A percentile compares a stretch with the other conserved stretches of the same genome.
These are phyloP conservation scores for Chinchilla lanigera DNA, from an alignment of 2,113 vertebrate species.

Conservation along the genomic window DNA sequence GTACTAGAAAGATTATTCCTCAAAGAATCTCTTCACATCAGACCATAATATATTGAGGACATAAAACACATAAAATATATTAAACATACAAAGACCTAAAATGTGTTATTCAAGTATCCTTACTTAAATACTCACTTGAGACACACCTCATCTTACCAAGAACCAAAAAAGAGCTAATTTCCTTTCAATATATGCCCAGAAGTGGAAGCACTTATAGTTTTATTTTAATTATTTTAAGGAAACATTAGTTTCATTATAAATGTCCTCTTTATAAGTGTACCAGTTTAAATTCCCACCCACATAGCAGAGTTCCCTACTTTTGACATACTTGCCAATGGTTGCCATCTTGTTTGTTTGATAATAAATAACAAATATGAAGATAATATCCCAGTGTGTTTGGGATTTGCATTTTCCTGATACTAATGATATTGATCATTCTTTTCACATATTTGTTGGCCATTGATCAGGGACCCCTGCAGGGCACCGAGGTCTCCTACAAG, in stretches of 20 bases:
- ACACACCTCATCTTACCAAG: neutral
- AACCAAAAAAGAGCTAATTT: neutral
- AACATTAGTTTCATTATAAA: neutral
- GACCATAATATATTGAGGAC: neutral
- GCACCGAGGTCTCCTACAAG: neutral
- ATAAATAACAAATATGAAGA: neutral
- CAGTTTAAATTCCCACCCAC: neutral
- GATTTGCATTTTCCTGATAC: neutral
- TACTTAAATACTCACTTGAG: neutral
- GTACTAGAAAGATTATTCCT: neutral
- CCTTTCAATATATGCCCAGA: neutral
- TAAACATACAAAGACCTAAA: conserved; percentile 21
- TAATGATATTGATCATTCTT: neutral
- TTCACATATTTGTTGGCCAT: neutral
- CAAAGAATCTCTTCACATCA: neutral
- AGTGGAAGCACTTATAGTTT: neutral
- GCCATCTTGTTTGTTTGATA: neutral
- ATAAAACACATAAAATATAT: neutral
- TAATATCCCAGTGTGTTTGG: neutral
- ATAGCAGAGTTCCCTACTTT: neutral
- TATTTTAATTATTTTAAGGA: neutral
- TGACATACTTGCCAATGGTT: neutral
- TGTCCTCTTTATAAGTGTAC: neutral
- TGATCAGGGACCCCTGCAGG: too few species aligned
- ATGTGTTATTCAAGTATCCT: neutral